phyloP scores from a whole-genome alignment of 30 jellyfish, hydroid and myxozoan genomes.

The Catostylus mosaicus region DNA sequence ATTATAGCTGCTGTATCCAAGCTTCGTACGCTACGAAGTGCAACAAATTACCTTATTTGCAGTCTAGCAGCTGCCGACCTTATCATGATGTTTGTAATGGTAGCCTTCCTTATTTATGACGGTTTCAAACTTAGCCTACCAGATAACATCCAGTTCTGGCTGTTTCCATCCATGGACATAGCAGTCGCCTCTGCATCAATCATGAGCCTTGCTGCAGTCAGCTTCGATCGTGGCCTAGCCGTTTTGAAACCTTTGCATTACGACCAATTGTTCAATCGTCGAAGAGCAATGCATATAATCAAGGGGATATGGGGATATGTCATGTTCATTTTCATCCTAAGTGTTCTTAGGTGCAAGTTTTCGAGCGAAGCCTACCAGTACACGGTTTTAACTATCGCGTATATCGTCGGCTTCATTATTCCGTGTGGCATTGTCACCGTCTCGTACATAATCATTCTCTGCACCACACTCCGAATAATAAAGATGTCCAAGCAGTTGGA shows the following conservation, averaged over 20 bases:
- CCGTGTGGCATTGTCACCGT: conserved; percentile 54
- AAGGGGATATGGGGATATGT: conserved; percentile 54
- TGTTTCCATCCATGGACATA: conserved; percentile 71
- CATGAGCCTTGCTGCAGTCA: conserved; percentile 77
- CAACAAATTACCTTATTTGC: conserved; percentile 66
- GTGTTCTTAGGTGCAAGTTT: conserved; percentile 41
- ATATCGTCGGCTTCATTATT: conserved; percentile 51
- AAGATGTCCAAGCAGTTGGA: conserved; percentile 45
- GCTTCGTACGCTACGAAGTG: conserved; percentile 51
- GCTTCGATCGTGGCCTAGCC: conserved; percentile 71
- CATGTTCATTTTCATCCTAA: conserved; percentile 34
- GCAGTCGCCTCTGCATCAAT: conserved; percentile 67
- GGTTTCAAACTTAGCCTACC: conserved; percentile 34
- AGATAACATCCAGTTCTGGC: conserved; percentile 21
- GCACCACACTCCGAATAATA: conserved; percentile 47
- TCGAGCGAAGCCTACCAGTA: conserved; percentile 29
- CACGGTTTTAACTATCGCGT: conserved; percentile 45
- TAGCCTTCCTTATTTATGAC: conserved; percentile 27
- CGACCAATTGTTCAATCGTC: conserved; percentile 41
- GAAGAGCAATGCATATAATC: conserved; percentile 55
- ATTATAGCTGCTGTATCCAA: conserved; percentile 50
- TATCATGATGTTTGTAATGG: conserved; percentile 66
- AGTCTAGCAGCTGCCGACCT: conserved; percentile 72
- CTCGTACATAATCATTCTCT: conserved; percentile 50
- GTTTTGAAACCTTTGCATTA: conserved; percentile 62